Base-by-base conservation (phyloP, 2,888 invertebrate genomes). In the Lithophane socia region DNA sequence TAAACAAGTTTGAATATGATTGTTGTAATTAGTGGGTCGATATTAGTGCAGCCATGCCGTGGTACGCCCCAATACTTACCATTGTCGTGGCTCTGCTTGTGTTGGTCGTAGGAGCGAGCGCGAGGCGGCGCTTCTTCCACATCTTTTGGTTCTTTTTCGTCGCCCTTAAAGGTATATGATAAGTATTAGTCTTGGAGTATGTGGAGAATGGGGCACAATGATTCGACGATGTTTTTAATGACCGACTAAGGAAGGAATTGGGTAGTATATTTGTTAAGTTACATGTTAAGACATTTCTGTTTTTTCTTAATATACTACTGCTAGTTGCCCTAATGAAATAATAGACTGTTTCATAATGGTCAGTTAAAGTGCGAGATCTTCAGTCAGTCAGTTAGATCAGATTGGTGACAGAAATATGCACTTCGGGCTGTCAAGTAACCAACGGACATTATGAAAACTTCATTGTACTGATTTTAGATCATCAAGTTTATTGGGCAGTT, bases 91-190 rank as follows among this genome's bases (percentile, higher is more conserved):
- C 87, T 91, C 90, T 95, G 96, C 72, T 96, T 96, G 86, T 96
- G 95, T 76, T 96, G 97, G 92, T 97, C 97, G 92, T 96, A 96
- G 87, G 96, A 96, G 60, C 97, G 94, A 3, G 97, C 97, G 2
- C 97, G 94, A 0, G 96, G 96, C 65, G 94, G 94, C 0, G 94
- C 93, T 73, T 96, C 96, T 61, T 94, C 95, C 0, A 80, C 77
- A 8, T 95, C 95, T 78, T 96, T 95, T 0, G 91, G 79, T 65
- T 94, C 95, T 83, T 95, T 95, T 78, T 96, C 95, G 83, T 95
- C 95, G 61, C 92, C 91, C 96, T 96, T 78, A 0, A 85, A 80
- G 13, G 4, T 37, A 47, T 65, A 21, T 47, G 21, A n/a, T 56
- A 21, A 18, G 52, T 63, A 2, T 58, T 63, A 37, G 72, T 47